Evolutionary conservation across 1,140 invertebrate genomes (phyloP), one percentile per base, ranked within the genome.

Genomic region (Matsumurasca onukii): DNA sequence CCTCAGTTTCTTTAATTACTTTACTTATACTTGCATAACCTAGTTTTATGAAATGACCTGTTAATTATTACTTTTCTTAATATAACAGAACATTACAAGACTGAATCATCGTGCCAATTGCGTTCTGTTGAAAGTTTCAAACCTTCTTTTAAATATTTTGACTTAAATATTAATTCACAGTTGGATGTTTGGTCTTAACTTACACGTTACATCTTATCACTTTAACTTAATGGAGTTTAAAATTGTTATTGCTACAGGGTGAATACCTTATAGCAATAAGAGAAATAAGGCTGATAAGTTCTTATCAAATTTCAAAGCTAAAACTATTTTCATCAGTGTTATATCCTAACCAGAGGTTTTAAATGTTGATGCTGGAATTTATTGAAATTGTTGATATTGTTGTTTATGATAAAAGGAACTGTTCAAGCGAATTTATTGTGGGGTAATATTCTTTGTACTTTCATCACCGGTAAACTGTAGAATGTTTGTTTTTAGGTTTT

Each of bases 51-150:
- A 49, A 29, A 29, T n/a, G n/a, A 51, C 24, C 17, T 66, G 64
- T 49, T 63, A 34, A 31, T 61, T 27, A 39, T 68, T 55, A 67
- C 39, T 17, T 55, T 55, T 17, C 25, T 55, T 67, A 67, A 67
- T 25, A 57, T 17, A 39, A 39, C 34, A 63, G 48, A 67, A 57
- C 25, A 52, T 69, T 20, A 69, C 31, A 69, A 67, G 61, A 69
- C 66, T 67, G 66, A 67, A 67, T 52, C 66, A 27, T 67, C 48
- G 66, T 67, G 66, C 66, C 66, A 67, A 67, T 67, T 67, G 3
- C 2, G 55, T 59, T 59, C 55, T 59, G 55, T 59, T 59, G 15
- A 5, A 29, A 5, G 30, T 59, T 29, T 3, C 25, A 59, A 24
- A 27, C 25, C 55, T 59, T 29, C 1, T 59, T 59, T 59, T 59